Conservation (phyloP, 2,113 vertebrate species). For the Rana temporaria region DNA sequence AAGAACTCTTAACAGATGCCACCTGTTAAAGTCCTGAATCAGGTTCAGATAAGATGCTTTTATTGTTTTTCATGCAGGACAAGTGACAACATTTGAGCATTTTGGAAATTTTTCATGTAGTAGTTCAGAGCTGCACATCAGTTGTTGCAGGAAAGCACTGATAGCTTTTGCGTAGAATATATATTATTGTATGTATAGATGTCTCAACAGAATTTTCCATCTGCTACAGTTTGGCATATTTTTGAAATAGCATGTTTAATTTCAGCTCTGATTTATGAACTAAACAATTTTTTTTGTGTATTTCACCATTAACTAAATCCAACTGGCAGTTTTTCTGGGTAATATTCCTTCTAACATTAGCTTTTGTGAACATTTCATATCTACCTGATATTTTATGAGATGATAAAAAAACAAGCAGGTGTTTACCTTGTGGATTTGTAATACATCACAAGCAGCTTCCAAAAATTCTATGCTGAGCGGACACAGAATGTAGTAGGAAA, state of each 20-base stretch:
- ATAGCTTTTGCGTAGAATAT: slow-evolving; percentile 23
- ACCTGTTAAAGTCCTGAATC: slow-evolving; percentile 32
- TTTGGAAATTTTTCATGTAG: slow-evolving; percentile 51
- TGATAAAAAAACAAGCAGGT: slow-evolving; percentile 25
- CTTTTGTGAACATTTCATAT: slow-evolving; percentile 16
- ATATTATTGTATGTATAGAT: neutral
- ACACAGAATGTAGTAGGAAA: no score
- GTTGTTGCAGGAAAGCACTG: slow-evolving; percentile 53
- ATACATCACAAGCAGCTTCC: neutral
- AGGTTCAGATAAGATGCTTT: slow-evolving; percentile 53
- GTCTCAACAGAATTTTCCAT: slow-evolving; percentile 50
- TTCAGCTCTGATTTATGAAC: slow-evolving; percentile 56
- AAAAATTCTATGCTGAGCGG: neutral
- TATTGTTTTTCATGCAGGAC: slow-evolving; percentile 51
- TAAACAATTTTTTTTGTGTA: slow-evolving; percentile 8
- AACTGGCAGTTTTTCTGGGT: neutral
- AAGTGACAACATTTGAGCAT: slow-evolving; percentile 50
- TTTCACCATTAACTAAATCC: slow-evolving; percentile 9
- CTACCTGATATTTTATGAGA: neutral
- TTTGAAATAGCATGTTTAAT: slow-evolving; percentile 40
- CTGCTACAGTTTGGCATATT: slow-evolving; percentile 55
- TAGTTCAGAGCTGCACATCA: slow-evolving; percentile 59
- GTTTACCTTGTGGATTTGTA: slow-evolving; percentile 36
- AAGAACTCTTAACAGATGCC: slow-evolving; percentile 55
- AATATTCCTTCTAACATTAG: slow-evolving; percentile 7